Evolutionary conservation across 2,113 vertebrate genomes (phyloP).

Genomic region (Planiliza haematocheilus): DNA sequence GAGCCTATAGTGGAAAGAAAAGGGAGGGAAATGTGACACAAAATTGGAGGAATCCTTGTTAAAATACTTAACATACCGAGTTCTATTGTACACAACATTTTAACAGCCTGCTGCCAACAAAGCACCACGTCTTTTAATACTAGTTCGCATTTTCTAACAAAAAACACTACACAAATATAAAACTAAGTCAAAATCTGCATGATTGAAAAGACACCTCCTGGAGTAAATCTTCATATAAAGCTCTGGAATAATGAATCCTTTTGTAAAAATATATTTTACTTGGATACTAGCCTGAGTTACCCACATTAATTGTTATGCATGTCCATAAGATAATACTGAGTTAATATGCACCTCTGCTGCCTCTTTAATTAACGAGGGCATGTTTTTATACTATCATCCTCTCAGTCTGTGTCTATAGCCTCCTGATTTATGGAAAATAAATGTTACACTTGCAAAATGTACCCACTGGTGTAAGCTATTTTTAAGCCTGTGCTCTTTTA

Average conservation of each 20-base stretch:
- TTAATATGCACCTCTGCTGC: slow-evolving; percentile 51
- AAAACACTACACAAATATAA: slow-evolving; percentile 62
- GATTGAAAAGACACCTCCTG: slow-evolving; percentile 47
- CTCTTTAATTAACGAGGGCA: slow-evolving; percentile 51
- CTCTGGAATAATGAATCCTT: slow-evolving; percentile 59
- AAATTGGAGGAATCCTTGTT: slow-evolving; percentile 76
- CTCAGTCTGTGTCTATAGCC: slow-evolving; percentile 22
- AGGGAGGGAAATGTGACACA: slow-evolving; percentile 76
- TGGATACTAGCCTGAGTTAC: slow-evolving; percentile 64
- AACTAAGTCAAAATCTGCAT: slow-evolving; percentile 65
- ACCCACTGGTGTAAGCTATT: slow-evolving; percentile 32
- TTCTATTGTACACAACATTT: slow-evolving; percentile 59
- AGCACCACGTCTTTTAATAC: slow-evolving; percentile 32
- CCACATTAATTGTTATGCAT: slow-evolving; percentile 49
- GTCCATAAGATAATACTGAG: slow-evolving; percentile 43
- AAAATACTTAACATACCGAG: slow-evolving; percentile 44
- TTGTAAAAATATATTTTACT: slow-evolving; percentile 50
- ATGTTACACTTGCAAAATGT: slow-evolving; percentile 39
- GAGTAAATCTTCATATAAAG: slow-evolving; percentile 82
- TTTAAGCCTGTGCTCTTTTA: slow-evolving; percentile 34
- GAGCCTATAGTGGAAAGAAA: slow-evolving; percentile 84
- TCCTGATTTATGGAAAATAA: slow-evolving; percentile 58
- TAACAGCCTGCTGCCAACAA: slow-evolving; percentile 62
- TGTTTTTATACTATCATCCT: slow-evolving; percentile 36
- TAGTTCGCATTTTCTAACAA: slow-evolving; percentile 53